A percentile compares a stretch with the other conserved stretches of the same genome.
Conservation (phyloP, 2,797 vertebrate species). For the Tarsius wallacei region DNA sequence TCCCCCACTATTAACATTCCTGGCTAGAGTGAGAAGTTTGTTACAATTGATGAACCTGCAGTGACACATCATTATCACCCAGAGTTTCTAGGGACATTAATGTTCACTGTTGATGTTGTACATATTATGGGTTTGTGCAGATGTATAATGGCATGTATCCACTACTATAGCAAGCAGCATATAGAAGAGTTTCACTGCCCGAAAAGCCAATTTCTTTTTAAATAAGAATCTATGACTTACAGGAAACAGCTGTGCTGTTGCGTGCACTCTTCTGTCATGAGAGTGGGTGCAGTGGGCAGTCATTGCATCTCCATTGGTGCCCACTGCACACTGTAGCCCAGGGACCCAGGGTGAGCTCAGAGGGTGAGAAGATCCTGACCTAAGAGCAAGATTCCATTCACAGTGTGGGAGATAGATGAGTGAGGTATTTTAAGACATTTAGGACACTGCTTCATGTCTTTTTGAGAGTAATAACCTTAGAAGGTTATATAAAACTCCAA, state of each 20-base stretch:
- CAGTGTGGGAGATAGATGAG: background rate
- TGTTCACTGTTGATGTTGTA: background rate
- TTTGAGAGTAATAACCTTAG: background rate
- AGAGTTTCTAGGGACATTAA: background rate
- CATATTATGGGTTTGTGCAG: background rate
- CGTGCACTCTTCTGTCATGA: background rate
- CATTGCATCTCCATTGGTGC: background rate
- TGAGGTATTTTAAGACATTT: background rate
- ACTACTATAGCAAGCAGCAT: background rate
- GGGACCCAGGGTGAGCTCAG: background rate
- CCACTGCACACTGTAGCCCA: background rate
- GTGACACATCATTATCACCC: background rate
- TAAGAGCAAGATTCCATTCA: background rate
- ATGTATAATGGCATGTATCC: background rate
- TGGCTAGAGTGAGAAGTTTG: background rate
- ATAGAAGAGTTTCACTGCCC: background rate
- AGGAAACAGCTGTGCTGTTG: background rate
- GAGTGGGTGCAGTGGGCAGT: background rate
- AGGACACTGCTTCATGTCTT: background rate
- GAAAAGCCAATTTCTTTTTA: background rate
- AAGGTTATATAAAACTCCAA: constrained; percentile 7
- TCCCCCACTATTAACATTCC: background rate
- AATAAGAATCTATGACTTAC: background rate
- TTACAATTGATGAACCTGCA: background rate
- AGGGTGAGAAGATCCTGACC: background rate